Evolutionary conservation across 2,888 invertebrate genomes (phyloP), one percentile per base, ranked within the genome.

Genomic region (Netelia virgata): DNA sequence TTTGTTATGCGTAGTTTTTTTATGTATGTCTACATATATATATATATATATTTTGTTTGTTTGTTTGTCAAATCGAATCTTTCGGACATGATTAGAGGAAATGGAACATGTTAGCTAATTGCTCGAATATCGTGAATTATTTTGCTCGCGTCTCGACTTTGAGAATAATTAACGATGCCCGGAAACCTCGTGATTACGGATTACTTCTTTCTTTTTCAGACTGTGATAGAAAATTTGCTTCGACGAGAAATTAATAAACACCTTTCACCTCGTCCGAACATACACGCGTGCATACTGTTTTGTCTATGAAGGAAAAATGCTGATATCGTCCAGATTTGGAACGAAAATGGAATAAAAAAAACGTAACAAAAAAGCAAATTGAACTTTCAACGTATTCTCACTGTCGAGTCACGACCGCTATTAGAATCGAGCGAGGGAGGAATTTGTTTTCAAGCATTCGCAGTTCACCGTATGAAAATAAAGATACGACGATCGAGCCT

Each of bases 11-110:
- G 61, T 63, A 69, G 66, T 76, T 55, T 72, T 43, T 23, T 43
- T 70, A 70, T 53, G 20, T 73, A 68, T 73, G 23, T 68, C 73
- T 82, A 50, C 57, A 55, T 72, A 55, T 77, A 73, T 73, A 77
- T 82, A 72, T 66, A 70, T 72, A 69, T 75, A 75, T 75, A 72
- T 79, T 75, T 70, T 68, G 68, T 77, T 77, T 57, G 16, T 76
- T 76, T 50, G 18, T 41, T 1, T 63, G 41, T n/a, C 41, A 70
- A 61, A 80, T 68, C 53, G 59, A 69, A 59, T 77, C n/a, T 47
- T 68, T 82, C 47, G 68, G 50, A 76, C 53, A 68, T 68, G 70
- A 83, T 68, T 68, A 53, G 72, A 69, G 76, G 23, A 73, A 73
- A 77, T 36, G 36, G 36, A 81, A 84, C 47, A 9, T 66, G 59